Evolutionary conservation across 2,888 invertebrate genomes (phyloP).

Genomic region (Tenthredo mesomela): DNA sequence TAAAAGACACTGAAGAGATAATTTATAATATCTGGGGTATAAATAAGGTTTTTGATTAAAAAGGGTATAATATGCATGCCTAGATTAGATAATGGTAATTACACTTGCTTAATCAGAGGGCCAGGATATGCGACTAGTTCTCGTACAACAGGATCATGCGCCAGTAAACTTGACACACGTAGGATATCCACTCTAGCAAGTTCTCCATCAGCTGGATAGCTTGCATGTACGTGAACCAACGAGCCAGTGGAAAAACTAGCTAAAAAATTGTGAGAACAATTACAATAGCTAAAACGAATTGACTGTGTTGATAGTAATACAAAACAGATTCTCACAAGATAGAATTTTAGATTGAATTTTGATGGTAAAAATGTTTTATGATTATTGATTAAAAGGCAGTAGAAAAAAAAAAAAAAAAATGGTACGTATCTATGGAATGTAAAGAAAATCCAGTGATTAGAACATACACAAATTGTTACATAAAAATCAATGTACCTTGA

Average conservation of each 20-base stretch:
- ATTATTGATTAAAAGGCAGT: background rate
- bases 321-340: conserved; percentile 7
- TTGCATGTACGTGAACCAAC: conserved; percentile 88
- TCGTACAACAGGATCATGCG: conserved; percentile 82
- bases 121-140: conserved; percentile 89
- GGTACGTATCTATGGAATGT: no score
- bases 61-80: conserved; percentile 57
- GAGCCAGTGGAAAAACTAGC: conserved; percentile 81
- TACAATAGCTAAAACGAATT: conserved; percentile 31
- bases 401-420: no score
- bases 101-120: conserved; percentile 85
- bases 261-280: conserved; percentile 62
- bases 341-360: background rate
- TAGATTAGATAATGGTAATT: conserved; percentile 62
- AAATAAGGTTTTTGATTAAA: background rate
- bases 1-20: background rate
- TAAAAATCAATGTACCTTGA: conserved; percentile 70
- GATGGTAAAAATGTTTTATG: background rate
- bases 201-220: conserved; percentile 89
- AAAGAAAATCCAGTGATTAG: background rate
- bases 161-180: conserved; percentile 81
- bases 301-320: background rate
- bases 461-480: conserved; percentile 15
- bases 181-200: conserved; percentile 89
- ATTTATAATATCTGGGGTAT: background rate